Base-by-base conservation (phyloP, 53 echinoderm and acorn worm species). In the Stichopus horrens region DNA sequence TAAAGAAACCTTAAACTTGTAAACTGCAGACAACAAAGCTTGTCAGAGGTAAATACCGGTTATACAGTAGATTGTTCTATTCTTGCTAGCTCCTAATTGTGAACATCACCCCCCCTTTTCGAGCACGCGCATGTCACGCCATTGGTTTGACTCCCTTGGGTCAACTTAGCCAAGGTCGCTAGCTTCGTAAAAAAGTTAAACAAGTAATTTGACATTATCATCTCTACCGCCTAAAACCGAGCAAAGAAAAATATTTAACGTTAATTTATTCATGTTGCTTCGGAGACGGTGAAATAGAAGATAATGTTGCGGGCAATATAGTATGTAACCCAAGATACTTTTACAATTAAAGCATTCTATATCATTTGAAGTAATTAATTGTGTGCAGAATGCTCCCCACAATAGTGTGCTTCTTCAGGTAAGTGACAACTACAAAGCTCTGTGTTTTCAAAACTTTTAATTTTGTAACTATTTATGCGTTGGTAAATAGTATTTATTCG, bases 121-220 rank as follows among this genome's bases (percentile, higher is more conserved):
- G 81, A 18, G 57, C n/a, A 57, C 57, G 57, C 55, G 81, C 53
- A 56, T 81, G 18, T 20, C 56, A 58, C 81, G 81, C 71, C 71
- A 71, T 71, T 71, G 71, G 19, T 7, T 21, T 21, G 18, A 81
- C 57, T 81, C 81, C 81, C 81, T 21, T 58, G 81, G 81, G 81
- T 81, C 8, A 18, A 58, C 20, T 21, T 58, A 81, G 56, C 81
- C 81, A 81, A 81, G 81, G 81, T 81, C 81, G 81, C 81, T 58
- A 21, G 81, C 57, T 18, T 71, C 71, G 18, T 5, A 20, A 18
- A 37, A 71, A 71, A 71, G 71, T 71, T 71, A 71, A 71, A 13
- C 71, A 71, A 71, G 71, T 20, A 71, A 71, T 20, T 0, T 71
- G 71, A 71, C n/a, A 71, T 71, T 37, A 37, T 71, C 71, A 71